phyloP scores from a whole-genome alignment of 2,797 vertebrate genomes.

The Argentina silus region DNA sequence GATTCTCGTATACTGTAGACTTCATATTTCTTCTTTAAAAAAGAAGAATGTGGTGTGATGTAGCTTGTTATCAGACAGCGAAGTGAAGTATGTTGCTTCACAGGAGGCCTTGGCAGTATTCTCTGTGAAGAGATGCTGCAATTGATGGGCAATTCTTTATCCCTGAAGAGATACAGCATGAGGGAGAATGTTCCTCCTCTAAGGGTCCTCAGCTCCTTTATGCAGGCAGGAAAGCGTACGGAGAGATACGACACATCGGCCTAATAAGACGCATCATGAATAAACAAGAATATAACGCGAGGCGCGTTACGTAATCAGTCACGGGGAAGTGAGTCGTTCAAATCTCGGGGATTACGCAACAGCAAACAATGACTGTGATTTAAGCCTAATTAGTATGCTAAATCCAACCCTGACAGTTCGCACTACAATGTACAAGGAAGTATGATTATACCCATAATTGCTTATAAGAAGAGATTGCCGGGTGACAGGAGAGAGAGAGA shows the following conservation, averaged over 20 bases:
- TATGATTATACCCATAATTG: conserved; percentile 41
- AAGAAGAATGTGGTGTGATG: no score
- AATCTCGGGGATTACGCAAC: conserved; percentile 10
- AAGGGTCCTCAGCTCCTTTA: not conserved
- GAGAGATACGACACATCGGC: not conserved
- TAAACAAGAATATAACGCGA: not conserved
- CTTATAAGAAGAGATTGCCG: conserved; percentile 20
- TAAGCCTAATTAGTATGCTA: conserved; percentile 41
- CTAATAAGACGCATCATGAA: no score
- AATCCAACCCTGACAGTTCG: conserved; percentile 4
- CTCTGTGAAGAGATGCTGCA: not conserved
- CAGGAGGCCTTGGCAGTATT: not conserved
- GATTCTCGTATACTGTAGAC: no score
- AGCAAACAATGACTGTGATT: conserved; percentile 24
- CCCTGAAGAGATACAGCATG: not conserved
- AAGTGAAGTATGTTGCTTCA: not conserved
- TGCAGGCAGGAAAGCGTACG: not conserved
- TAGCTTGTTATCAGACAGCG: no score
- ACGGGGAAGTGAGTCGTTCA: not conserved
- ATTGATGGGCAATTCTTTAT: not conserved
- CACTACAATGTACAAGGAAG: conserved; percentile 4
- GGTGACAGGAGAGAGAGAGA: no score
- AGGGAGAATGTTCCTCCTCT: not conserved
- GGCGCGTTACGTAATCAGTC: not conserved
- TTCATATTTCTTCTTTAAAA: no score